Evolutionary conservation across 2,888 invertebrate species (phyloP), one percentile per base, ranked within the genome.

Genomic region (Stenodema calcarata): DNA sequence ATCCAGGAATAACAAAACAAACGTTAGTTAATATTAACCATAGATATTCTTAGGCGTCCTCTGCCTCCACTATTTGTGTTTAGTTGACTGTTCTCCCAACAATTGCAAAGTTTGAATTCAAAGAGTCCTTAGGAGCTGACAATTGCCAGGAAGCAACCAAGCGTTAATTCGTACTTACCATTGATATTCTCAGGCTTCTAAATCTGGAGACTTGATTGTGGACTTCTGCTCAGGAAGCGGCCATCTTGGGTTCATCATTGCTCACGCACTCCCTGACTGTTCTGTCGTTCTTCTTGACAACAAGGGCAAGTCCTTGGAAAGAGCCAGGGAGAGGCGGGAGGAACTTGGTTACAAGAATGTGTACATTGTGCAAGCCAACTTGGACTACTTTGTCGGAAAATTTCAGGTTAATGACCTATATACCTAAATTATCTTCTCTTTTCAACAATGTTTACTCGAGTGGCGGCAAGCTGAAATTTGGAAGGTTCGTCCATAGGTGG

Each of bases 181-280:
- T 35, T 35, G 35, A 35, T 35, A 35, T 35, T 35, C 35, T 4
- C 7, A 90, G 90, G 87, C 97, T 86, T 95, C 95, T 0, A 92
- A 92, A 89, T 91, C 93, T 0, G 94, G 94, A 0, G 94, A 96
- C 89, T 91, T 93, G 18, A 96, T 98, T 89, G 96, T 98, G 0
- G 98, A 99, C 91, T 98, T 98, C 91, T 98, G 98, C 91, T 96
- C 97, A 90, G 98, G 98, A 0, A 96, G 97, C 89, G 98, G 98
- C 0, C 98, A 98, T 91, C 92, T 98, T 87, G 98, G 98, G 0
- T 95, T 98, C 88, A 91, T 98, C 6, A 90, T 98, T 30, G 98
- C 98, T 0, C 92, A 95, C 89, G 92, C 96, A 54, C 91, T 98
- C 79, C 97, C 97, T 0, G 91, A 94, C 27, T 88, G 87, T 4